A percentile compares a stretch with the other conserved stretches of the same genome.
These are phyloP conservation scores for Nothoprocta pentlandii DNA, from an alignment of 2,113 vertebrate species.

Conservation along the genomic window DNA sequence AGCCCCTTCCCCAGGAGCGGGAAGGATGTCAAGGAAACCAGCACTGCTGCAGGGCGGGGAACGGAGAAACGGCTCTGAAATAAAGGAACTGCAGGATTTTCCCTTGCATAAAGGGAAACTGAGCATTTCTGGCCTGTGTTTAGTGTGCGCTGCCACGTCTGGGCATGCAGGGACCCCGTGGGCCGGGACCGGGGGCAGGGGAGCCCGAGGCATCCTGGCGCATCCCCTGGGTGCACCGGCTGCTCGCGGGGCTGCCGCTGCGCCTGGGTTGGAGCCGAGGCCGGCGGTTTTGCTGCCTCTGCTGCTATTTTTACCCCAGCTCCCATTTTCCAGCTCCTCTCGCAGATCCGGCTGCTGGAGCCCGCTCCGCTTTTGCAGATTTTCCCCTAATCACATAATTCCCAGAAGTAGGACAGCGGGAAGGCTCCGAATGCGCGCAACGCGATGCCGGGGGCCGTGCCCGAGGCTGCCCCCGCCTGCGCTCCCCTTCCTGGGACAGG, in stretches of 20 bases:
- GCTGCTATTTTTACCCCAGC: no score
- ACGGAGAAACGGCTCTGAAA: background rate
- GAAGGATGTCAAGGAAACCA: conserved; percentile 23
- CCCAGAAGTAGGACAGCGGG: background rate
- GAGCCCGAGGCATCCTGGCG: background rate
- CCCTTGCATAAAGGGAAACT: background rate
- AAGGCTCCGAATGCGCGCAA: background rate
- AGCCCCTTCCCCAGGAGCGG: background rate
- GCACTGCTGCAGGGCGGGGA: background rate
- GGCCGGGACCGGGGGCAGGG: background rate
- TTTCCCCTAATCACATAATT: conserved; percentile 10
- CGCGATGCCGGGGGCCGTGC: no score
- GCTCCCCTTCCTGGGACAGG: no score
- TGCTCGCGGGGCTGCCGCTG: no score
- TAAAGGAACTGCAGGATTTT: background rate
- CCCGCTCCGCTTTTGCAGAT: background rate
- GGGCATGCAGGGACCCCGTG: background rate
- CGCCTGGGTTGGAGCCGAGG: accelerated
- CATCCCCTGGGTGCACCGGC: no score
- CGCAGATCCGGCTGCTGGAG: accelerated
- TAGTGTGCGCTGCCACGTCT: accelerated
- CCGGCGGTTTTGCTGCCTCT: background rate
- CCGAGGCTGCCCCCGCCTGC: no score
- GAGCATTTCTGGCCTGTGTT: accelerated
- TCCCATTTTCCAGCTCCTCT: background rate